Evolutionary conservation across 2,797 vertebrate genomes (phyloP).

Genomic region (Clarias pachynema): DNA sequence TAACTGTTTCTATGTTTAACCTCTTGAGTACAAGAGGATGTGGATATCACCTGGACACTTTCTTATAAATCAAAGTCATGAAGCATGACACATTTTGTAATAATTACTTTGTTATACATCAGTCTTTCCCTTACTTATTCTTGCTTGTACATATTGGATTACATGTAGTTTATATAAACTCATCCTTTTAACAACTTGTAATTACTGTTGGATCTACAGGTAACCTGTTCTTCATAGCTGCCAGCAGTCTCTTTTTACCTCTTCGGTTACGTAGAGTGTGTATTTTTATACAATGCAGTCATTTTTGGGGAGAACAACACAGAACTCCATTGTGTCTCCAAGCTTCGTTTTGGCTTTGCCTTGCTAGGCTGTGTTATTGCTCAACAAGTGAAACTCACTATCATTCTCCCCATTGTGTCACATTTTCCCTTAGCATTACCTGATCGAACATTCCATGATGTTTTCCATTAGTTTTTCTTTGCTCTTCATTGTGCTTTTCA

Average conservation of each 20-base stretch:
- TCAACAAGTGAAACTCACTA: background rate
- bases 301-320: background rate
- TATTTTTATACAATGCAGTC: background rate
- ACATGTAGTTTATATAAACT: background rate
- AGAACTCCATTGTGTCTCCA: background rate
- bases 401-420: background rate
- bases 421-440: background rate
- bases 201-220: background rate
- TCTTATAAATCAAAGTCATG: background rate
- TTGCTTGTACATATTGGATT: background rate
- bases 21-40: background rate
- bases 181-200: background rate
- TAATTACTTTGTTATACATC: background rate
- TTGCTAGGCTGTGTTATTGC: background rate
- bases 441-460: background rate
- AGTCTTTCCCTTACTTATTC: background rate
- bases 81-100: background rate
- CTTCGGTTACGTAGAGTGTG: background rate
- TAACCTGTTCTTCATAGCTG: background rate
- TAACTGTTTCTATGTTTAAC: background rate
- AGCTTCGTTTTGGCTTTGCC: background rate
- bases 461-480: background rate
- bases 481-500: background rate
- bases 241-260: background rate
- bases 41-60: background rate